Percentiles rank a stretch among this genome's conserved stretches.
Evolutionary conservation across 2,888 invertebrate species (phyloP).

Genomic region (Lissonota sp.): DNA sequence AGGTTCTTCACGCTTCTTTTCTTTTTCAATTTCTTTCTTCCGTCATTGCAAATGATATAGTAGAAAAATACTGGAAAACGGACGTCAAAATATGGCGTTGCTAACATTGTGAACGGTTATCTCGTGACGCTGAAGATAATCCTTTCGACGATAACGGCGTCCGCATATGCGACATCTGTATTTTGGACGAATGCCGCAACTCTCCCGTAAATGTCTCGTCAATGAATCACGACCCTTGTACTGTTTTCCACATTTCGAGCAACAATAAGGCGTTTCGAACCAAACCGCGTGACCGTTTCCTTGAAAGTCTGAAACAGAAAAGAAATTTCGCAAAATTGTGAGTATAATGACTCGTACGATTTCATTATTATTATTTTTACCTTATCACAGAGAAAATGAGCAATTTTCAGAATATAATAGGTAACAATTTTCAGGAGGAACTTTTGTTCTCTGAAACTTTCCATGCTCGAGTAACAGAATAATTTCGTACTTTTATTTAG

Average conservation of each 20-base stretch:
- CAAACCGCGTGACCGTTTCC: constrained; percentile 70
- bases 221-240: constrained; percentile 80
- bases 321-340: constrained; percentile 3
- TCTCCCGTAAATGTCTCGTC: constrained; percentile 76
- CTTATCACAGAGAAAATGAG: too few relatives aligned
- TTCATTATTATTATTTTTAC: too few relatives aligned
- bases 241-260: constrained; percentile 78
- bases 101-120: constrained; percentile 64
- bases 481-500: too few relatives aligned
- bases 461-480: too few relatives aligned
- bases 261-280: constrained; percentile 73
- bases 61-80: background rate
- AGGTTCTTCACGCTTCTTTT: too few relatives aligned
- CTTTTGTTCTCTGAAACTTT: too few relatives aligned
- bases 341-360: background rate
- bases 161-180: constrained; percentile 77
- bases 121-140: constrained; percentile 76
- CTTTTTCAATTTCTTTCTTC: too few relatives aligned
- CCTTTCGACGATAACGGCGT: constrained; percentile 79
- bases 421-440: too few relatives aligned
- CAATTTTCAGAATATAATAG: too few relatives aligned
- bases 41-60: too few relatives aligned
- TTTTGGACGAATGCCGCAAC: constrained; percentile 73
- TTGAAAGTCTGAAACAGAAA: constrained; percentile 72
- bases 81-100: constrained; percentile 48